Percentiles rank a stretch among this genome's conserved stretches.
Evolutionary conservation across 2,797 vertebrate species (phyloP).

Genomic region (Manis javanica): DNA sequence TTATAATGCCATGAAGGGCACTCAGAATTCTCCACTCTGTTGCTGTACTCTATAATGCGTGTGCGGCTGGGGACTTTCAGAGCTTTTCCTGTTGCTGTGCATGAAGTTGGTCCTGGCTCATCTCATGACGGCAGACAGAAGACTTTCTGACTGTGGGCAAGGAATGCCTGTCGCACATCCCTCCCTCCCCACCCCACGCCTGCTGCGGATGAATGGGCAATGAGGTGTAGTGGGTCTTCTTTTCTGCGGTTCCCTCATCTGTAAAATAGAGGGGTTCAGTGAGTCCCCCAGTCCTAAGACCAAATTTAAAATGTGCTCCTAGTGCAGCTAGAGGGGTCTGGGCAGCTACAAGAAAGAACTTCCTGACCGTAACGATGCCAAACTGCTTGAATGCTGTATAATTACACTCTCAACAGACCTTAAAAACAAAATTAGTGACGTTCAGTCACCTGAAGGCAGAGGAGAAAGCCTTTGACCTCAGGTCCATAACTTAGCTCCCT

Average conservation of each 20-base stretch:
- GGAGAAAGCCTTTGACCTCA: neutral
- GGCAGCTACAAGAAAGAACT: neutral
- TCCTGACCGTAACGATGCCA: constrained; percentile 24
- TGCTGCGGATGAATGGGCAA: neutral
- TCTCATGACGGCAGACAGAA: neutral
- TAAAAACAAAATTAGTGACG: constrained; percentile 12
- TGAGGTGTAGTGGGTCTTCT: neutral
- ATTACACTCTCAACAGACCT: constrained; percentile 40
- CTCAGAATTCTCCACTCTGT: neutral
- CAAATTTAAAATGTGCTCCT: constrained; percentile 25
- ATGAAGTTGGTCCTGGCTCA: neutral
- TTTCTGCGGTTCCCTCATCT: neutral
- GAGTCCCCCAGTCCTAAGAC: neutral
- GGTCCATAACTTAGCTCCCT: neutral
- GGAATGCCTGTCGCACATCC: neutral
- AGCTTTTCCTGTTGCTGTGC: neutral
- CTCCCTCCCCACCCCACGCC: rapidly evolving
- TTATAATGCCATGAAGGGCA: neutral
- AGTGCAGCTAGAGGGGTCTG: neutral
- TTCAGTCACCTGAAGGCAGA: neutral
- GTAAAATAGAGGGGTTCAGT: neutral
- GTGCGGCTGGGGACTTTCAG: neutral
- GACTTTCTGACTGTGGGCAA: neutral
- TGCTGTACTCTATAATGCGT: neutral
- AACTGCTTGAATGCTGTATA: neutral